Conservation (phyloP, 2,888 invertebrate species). For the Callosobruchus maculatus region DNA sequence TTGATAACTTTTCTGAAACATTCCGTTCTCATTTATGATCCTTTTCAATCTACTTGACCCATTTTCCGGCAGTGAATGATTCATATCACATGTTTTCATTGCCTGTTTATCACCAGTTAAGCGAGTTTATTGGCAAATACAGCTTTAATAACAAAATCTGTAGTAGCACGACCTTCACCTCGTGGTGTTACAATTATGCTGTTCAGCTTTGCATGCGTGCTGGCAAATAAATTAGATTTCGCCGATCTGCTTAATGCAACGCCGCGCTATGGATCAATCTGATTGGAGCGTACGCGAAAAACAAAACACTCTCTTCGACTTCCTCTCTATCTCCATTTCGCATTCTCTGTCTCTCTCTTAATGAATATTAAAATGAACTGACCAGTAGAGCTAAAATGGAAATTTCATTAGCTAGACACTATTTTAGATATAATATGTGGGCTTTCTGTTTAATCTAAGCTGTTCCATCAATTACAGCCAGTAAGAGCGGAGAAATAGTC, state of each 20-base stretch:
- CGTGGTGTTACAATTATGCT: too few relatives aligned
- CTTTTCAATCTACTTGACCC: too few relatives aligned
- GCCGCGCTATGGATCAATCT: neutral
- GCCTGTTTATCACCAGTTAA: too few relatives aligned
- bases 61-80: too few relatives aligned
- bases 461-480: neutral
- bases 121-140: too few relatives aligned
- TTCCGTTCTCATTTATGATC: too few relatives aligned
- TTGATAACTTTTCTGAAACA: too few relatives aligned
- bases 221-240: constrained; percentile 7
- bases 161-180: neutral
- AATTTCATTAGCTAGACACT: constrained; percentile 18
- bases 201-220: neutral
- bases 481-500: neutral
- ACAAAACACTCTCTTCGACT: constrained; percentile 3
- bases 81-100: too few relatives aligned
- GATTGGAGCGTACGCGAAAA: constrained; percentile 4
- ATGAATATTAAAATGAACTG: constrained; percentile 19
- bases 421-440: constrained; percentile 6
- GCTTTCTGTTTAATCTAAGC: neutral
- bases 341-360: constrained; percentile 3
- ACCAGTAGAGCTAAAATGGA: constrained; percentile 10
- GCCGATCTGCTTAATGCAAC: neutral
- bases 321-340: constrained; percentile 4
- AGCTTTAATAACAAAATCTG: too few relatives aligned